phyloP scores from a whole-genome alignment of 30 jellyfish, hydroid and myxozoan genomes.

The Cassiopea andromeda region DNA sequence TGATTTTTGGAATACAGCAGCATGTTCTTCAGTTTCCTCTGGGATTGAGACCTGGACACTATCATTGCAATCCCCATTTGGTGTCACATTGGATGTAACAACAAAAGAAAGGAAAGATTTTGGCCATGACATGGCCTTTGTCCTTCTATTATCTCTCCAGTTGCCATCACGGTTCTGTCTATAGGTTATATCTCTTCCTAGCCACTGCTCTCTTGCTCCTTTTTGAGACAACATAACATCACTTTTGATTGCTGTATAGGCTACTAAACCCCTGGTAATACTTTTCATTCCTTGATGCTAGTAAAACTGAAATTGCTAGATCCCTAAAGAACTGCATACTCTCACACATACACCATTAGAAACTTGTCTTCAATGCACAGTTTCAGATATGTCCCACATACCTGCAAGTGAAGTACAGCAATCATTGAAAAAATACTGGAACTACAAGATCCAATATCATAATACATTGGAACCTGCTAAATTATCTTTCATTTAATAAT shows the following conservation, averaged over 20 bases:
- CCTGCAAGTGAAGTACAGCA: too few species aligned
- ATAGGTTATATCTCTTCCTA: background rate
- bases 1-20: background rate
- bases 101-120: slow-evolving; percentile 44
- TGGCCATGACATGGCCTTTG: slow-evolving; percentile 88
- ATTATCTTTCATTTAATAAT: too few species aligned
- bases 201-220: slow-evolving; percentile 19
- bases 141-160: slow-evolving; percentile 45
- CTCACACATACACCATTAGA: too few species aligned
- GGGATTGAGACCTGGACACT: background rate
- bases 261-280: background rate
- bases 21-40: background rate
- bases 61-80: background rate
- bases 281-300: background rate
- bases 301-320: background rate
- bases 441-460: too few species aligned
- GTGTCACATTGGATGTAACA: background rate
- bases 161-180: slow-evolving; percentile 7
- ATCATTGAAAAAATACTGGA: too few species aligned
- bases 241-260: slow-evolving; percentile 4
- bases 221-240: slow-evolving; percentile 3
- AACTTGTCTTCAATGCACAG: too few species aligned
- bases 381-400: too few species aligned
- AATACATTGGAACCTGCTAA: too few species aligned
- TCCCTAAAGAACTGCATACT: background rate